Evolutionary conservation across 2,113 vertebrate genomes (phyloP).

Genomic region (Galbula dea): DNA sequence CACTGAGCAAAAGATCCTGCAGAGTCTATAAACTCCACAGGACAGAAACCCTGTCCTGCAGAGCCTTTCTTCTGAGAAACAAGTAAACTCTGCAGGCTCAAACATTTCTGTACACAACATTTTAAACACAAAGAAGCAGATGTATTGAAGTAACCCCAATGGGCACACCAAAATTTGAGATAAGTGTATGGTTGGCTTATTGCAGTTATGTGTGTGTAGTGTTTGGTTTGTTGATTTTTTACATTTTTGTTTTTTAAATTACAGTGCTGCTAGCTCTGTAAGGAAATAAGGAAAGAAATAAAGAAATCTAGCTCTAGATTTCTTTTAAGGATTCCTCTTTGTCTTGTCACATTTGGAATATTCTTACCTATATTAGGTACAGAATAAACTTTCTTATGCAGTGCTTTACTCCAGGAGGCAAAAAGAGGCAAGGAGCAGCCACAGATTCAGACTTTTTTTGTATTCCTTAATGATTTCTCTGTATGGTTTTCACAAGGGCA

Average conservation of each 20-base stretch:
- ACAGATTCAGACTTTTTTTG: neutral
- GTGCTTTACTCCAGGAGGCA: neutral
- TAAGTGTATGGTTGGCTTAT: neutral
- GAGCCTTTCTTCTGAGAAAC: conserved; percentile 57
- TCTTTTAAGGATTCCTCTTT: neutral
- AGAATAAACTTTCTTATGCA: neutral
- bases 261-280: neutral
- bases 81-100: conserved; percentile 40
- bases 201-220: neutral
- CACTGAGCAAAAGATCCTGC: conserved; percentile 48
- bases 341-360: neutral
- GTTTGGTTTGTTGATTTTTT: neutral
- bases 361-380: neutral
- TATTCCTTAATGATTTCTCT: neutral
- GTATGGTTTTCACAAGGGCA: neutral
- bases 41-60: conserved; percentile 41
- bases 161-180: neutral
- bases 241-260: neutral
- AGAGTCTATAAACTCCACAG: conserved; percentile 17
- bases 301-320: neutral
- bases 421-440: neutral
- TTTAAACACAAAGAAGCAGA: neutral
- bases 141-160: neutral
- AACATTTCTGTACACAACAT: conserved; percentile 3
- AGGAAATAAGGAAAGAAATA: too few relatives aligned